Conservation (phyloP, 2,888 invertebrate genomes). For the Malthinus seriepunctatus region DNA sequence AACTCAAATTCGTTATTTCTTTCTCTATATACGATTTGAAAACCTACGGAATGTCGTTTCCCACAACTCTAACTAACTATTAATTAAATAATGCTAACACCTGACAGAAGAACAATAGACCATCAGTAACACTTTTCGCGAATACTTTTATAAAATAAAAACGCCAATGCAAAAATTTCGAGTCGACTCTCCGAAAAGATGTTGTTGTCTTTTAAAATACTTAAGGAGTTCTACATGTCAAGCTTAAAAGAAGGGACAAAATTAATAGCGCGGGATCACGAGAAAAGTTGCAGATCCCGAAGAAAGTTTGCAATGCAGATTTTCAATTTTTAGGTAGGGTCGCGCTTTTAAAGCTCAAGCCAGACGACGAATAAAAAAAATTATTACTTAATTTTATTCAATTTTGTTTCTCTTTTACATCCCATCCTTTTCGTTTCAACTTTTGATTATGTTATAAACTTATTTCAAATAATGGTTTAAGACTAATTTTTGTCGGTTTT, state of each 20-base stretch:
- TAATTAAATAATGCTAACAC: constrained; percentile 34
- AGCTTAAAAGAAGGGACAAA: constrained; percentile 15
- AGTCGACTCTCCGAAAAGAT: background rate
- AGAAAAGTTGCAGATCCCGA: constrained; percentile 4
- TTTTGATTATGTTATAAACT: too few relatives aligned
- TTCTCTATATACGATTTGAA: constrained; percentile 9
- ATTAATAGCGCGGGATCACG: constrained; percentile 20
- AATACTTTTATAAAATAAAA: constrained; percentile 5
- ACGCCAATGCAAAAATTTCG: constrained; percentile 25
- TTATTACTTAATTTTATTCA: constrained; percentile 3
- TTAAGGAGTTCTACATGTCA: constrained; percentile 7
- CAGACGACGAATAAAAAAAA: background rate
- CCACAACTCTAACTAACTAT: constrained; percentile 33
- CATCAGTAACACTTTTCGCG: constrained; percentile 25
- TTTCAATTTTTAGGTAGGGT: constrained; percentile 19
- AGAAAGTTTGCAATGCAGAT: constrained; percentile 26
- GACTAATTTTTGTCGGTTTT: too few relatives aligned
- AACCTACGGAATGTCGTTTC: constrained; percentile 34
- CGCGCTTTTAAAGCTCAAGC: background rate
- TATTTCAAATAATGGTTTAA: too few relatives aligned
- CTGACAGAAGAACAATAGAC: constrained; percentile 29
- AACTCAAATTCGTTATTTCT: background rate
- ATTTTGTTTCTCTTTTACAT: background rate
- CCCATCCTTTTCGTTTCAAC: too few relatives aligned
- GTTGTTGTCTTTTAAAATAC: constrained; percentile 1